phyloP scores from a whole-genome alignment of 2,113 vertebrate species.

The Aramus guarauna region DNA sequence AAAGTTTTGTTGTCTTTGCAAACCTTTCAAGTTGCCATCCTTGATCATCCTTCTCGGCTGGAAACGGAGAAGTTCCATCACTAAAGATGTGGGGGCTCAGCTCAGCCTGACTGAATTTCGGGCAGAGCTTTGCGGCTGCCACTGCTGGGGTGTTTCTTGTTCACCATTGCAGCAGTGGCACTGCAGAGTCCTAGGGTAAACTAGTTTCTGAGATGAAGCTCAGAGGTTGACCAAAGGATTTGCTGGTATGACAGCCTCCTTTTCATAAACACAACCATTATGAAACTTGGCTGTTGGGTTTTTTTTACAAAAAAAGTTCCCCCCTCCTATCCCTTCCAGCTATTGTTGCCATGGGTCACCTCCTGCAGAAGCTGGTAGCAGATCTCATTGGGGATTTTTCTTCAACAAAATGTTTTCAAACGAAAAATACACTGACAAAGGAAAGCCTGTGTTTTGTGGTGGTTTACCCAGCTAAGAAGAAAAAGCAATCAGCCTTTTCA shows the following conservation, averaged over 20 bases:
- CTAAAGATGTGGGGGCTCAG: not conserved
- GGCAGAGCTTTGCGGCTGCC: not conserved
- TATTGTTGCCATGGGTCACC: not conserved
- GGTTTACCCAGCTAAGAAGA: not conserved
- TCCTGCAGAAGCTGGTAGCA: not conserved
- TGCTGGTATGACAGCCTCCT: not conserved
- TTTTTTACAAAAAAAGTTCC: not conserved
- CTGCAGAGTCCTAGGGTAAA: not conserved
- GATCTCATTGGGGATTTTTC: not conserved
- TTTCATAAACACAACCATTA: not conserved
- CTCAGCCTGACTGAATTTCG: not conserved
- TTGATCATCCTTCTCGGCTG: not conserved
- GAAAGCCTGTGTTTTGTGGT: not conserved
- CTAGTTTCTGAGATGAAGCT: not conserved
- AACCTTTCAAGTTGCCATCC: not conserved
- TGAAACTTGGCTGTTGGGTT: not conserved
- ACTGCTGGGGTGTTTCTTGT: not conserved
- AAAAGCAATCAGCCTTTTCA: not conserved
- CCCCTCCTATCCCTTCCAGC: not conserved
- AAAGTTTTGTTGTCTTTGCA: not conserved
- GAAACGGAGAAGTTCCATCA: not conserved
- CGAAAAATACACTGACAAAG: not conserved
- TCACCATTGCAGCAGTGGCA: not conserved
- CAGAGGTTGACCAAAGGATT: not conserved
- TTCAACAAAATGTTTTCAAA: not conserved